These are phyloP conservation scores for Pogonocherus hispidulus DNA, from an alignment of 2,888 invertebrate genomes.

Conservation along the genomic window DNA sequence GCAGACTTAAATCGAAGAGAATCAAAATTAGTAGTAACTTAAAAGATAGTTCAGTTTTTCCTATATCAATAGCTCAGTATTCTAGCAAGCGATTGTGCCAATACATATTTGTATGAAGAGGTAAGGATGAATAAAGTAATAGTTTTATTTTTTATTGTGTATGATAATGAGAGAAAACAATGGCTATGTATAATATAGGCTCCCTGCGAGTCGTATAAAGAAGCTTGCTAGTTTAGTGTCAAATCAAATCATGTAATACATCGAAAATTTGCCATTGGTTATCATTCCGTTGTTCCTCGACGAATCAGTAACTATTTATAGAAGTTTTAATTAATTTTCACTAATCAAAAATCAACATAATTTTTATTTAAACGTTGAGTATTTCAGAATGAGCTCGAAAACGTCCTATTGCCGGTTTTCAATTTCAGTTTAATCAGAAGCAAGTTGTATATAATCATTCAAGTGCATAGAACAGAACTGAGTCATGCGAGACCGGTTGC, in stretches of 20 bases:
- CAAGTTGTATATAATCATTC: too few species aligned
- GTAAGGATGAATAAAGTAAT: conserved; percentile 30
- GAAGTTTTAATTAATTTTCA: too few species aligned
- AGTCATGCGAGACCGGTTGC: too few species aligned
- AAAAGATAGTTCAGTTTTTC: neutral
- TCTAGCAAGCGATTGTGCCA: conserved; percentile 33
- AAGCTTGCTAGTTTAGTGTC: conserved; percentile 63
- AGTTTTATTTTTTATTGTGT: conserved; percentile 12
- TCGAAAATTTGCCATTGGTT: conserved; percentile 59
- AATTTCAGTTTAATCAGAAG: too few species aligned
- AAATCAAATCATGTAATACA: conserved; percentile 65
- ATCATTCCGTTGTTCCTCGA: conserved; percentile 36
- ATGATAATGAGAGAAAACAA: conserved; percentile 44
- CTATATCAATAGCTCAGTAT: conserved; percentile 10
- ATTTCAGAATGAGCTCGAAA: too few species aligned
- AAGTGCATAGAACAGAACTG: too few species aligned
- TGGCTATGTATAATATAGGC: conserved; percentile 46
- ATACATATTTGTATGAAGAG: conserved; percentile 34
- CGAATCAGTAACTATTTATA: conserved; percentile 23
- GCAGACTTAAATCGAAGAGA: neutral
- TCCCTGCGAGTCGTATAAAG: conserved; percentile 45
- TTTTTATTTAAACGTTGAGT: too few species aligned
- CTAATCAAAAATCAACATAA: too few species aligned
- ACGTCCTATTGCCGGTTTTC: too few species aligned
- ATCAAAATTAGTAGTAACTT: neutral